Base-by-base conservation (phyloP, 2,797 vertebrate genomes). In the Enteromius treurensis region DNA sequence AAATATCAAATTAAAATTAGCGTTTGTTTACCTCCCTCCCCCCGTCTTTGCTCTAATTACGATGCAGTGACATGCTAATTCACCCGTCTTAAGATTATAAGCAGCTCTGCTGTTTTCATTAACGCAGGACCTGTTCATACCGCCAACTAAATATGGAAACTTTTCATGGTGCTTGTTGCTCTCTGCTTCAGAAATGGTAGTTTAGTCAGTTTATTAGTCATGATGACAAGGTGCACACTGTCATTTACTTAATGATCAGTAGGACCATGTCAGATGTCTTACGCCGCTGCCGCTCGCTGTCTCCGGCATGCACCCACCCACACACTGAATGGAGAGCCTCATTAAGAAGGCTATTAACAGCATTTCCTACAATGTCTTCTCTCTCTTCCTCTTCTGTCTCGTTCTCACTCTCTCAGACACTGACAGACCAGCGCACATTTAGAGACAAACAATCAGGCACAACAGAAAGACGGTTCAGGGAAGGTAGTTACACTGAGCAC, bases 131-230 rank as follows among this genome's bases (percentile, higher is more conserved):
- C 23, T 40, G 42, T 42, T 45, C 26, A 47, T 60, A 40, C 19
- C 1, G 37, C 19, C 51, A 71, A 47, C 53, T 29, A 60, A 47
- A 81, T 47, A 70, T 74, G 9, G 42, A 64, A 81, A 74, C 42
- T 26, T 40, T n/a, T 60, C n/a, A 34, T 13, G 17, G 19, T 47
- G 53, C 23, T 17, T 62, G 55, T 53, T 92, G 87, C 85, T 84
- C 84, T 83, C 88, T 87, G 83, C 73, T 85, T 88, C 87, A 89
- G 81, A 86, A 84, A 79, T 84, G 88, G 88, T 91, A 89, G 91
- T 89, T 82, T 83, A 80, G 83, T 45, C 45, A 87, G 87, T 96
- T 92, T 91, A 93, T 95, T 94, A 95, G 95, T 96, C 90, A 94
- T 93, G 90, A 90, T 89, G 92, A 93, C 89, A 91, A 90, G 88